A percentile compares a stretch with the other conserved stretches of the same genome.
Conservation (phyloP, 2,888 invertebrate species). For the Sphecodes monilicornis region DNA sequence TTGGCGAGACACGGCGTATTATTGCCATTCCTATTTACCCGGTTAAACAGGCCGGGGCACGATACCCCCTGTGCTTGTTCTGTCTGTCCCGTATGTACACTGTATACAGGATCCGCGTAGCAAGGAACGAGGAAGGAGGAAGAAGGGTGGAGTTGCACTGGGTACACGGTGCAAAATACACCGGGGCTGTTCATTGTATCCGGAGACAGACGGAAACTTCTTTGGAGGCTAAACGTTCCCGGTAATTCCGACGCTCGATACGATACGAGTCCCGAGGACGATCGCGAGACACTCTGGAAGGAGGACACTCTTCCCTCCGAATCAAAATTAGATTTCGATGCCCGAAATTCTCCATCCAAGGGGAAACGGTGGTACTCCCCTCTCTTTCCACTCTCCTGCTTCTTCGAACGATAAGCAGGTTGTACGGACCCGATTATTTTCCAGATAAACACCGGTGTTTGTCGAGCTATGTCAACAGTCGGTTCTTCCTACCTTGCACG, state of each 20-base stretch:
- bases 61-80: slow-evolving; percentile 31
- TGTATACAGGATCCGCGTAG: slow-evolving; percentile 42
- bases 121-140: background rate
- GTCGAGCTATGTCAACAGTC: background rate
- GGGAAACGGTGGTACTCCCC: too few species aligned
- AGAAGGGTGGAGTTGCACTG: background rate
- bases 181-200: slow-evolving; percentile 24
- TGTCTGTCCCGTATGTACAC: slow-evolving; percentile 45
- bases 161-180: slow-evolving; percentile 26
- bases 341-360: slow-evolving; percentile 37
- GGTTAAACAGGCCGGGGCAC: slow-evolving; percentile 59
- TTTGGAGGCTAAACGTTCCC: slow-evolving; percentile 59
- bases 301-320: slow-evolving; percentile 13
- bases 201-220: slow-evolving; percentile 56
- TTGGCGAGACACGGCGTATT: slow-evolving; percentile 64
- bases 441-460: slow-evolving; percentile 29
- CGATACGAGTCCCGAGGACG: slow-evolving; percentile 38
- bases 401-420: slow-evolving; percentile 7
- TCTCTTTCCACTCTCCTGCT: background rate
- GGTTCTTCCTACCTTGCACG: background rate
- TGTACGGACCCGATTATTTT: slow-evolving; percentile 30
- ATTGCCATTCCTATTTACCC: slow-evolving; percentile 71
- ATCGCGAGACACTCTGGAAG: slow-evolving; percentile 36
- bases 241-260: slow-evolving; percentile 64
- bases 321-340: slow-evolving; percentile 67